Evolutionary conservation across 2,888 invertebrate species (phyloP).

Genomic region (Allacma fusca): DNA sequence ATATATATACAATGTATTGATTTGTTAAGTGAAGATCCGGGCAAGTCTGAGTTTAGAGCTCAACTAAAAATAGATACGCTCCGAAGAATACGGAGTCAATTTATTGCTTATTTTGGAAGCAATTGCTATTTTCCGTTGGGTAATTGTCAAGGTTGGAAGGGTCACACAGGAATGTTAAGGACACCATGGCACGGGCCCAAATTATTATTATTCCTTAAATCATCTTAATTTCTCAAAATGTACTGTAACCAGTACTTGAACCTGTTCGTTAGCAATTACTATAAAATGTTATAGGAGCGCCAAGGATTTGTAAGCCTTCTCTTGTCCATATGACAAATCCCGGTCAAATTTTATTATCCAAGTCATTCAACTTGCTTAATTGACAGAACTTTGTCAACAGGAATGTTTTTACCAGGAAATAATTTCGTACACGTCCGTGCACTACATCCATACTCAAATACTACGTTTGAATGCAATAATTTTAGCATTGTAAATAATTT

Average conservation of each 20-base stretch:
- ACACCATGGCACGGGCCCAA: background rate
- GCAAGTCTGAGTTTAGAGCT: too few relatives aligned
- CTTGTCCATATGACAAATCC: too few relatives aligned
- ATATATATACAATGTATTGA: background rate
- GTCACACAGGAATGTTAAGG: background rate
- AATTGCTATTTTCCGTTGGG: background rate
- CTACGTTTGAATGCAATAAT: too few relatives aligned
- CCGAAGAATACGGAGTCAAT: background rate
- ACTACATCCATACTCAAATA: too few relatives aligned
- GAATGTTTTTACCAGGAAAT: too few relatives aligned
- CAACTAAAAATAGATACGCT: background rate
- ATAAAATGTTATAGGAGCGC: background rate
- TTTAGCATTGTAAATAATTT: too few relatives aligned
- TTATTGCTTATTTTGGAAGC: conserved; percentile 2
- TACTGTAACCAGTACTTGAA: background rate
- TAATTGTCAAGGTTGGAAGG: background rate
- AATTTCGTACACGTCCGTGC: too few relatives aligned
- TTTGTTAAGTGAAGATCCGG: too few relatives aligned
- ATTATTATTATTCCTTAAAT: background rate
- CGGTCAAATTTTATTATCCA: too few relatives aligned
- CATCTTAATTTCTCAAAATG: background rate
- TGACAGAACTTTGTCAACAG: too few relatives aligned
- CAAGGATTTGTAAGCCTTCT: too few relatives aligned
- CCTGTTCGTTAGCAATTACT: background rate
- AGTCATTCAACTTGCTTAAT: too few relatives aligned